Conservation (phyloP, 1,140 invertebrate species). For the Drosophila orosa region DNA sequence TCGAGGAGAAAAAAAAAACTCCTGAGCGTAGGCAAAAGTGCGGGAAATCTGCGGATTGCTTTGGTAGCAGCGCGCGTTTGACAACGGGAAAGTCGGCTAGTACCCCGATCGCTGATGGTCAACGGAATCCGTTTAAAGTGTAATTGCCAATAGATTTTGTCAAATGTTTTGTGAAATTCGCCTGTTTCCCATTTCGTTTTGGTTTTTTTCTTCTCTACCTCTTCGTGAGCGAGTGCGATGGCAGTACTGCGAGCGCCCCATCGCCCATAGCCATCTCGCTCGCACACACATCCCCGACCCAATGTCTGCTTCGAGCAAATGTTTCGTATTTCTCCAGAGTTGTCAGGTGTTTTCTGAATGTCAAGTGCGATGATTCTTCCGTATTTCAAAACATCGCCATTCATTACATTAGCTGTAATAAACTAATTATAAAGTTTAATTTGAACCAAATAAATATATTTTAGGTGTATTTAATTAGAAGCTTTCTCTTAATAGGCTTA, state of each 20-base stretch:
- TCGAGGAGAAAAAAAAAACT: conserved; percentile 18
- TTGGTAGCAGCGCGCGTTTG: conserved; percentile 14
- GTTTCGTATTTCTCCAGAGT: conserved; percentile 41
- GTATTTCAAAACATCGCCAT: conserved; percentile 2
- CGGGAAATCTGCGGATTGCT: conserved; percentile 49
- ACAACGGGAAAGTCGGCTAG: conserved; percentile 18
- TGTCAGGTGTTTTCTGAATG: conserved; percentile 4
- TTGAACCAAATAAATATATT: too few species aligned
- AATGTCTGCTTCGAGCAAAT: conserved; percentile 69
- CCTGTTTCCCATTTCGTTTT: conserved; percentile 68
- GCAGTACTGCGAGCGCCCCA: conserved; percentile 27
- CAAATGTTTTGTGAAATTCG: conserved; percentile 62
- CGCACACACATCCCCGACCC: conserved; percentile 57
- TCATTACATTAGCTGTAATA: not conserved
- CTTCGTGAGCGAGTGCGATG: conserved; percentile 67
- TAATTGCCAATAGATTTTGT: conserved; percentile 45
- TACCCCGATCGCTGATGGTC: not conserved
- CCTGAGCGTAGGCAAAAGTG: conserved; percentile 37
- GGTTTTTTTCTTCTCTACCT: conserved; percentile 78
- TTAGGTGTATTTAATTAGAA: too few species aligned
- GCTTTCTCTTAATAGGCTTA: not conserved
- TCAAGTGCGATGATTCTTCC: not conserved
- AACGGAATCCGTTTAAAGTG: conserved; percentile 8
- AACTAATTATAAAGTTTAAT: too few species aligned
- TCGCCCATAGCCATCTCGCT: conserved; percentile 41